Base-by-base conservation (phyloP, 2,113 vertebrate genomes). In the Pomatostomus ruficeps region DNA sequence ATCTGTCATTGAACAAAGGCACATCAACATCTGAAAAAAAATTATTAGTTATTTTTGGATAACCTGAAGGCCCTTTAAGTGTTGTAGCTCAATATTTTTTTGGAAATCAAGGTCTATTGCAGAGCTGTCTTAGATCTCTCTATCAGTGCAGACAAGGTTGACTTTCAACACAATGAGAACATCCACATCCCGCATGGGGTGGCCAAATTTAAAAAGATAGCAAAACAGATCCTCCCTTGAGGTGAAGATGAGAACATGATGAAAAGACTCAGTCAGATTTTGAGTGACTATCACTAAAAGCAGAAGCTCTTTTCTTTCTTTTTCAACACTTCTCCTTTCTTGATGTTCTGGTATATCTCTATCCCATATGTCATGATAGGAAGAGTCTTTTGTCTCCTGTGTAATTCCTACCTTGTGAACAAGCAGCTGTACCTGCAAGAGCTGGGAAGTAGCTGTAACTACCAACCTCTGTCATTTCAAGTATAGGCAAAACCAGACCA, bases 1-100 rank as follows among this genome's bases (percentile, higher is more conserved):
- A 90, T 59, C 91, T 90, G 75, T 93, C 93, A 63, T 9, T 84
- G 75, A 91, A 94, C 78, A 96, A 96, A 95, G 74, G 54, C 85
- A 86, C 12, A 49, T 48, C 72, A 74, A 77, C 79, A 90, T 83
- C 75, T 89, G 20, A 25, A 79, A 78, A 78, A 85, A 89, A 86
- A 38, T 4, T 5, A 85, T 65, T 88, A 91, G 88, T 90, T 96
- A 68, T 94, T 95, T 94, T 95, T 96, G 85, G 88, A 88, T 86
- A 96, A 93, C 82, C 88, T 83, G 42, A 76, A 70, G 29, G 74
- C 63, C 58, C 78, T 93, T 45, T 63, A 83, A 93, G 75, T 84
- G 76, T 84, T 83, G 52, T 45, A 91, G 58, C 72, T 80, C 75
- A 67, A 10, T 90, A 73, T 63, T 83, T 87, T 89, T 95, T 85